phyloP scores from a whole-genome alignment of 2,888 invertebrate genomes.

The Cephus runcator region DNA sequence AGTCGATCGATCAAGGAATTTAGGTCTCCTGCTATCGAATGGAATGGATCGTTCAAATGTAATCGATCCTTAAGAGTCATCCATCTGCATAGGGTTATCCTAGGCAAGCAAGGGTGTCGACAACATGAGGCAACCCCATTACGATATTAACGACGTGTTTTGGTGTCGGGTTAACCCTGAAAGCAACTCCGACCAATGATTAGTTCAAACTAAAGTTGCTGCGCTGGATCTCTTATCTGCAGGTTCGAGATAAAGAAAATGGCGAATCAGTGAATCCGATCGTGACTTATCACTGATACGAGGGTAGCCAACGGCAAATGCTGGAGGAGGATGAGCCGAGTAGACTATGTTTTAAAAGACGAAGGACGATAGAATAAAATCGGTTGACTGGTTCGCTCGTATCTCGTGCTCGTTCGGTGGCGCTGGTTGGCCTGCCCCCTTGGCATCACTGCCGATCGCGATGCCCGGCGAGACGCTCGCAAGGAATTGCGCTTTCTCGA shows the following conservation, averaged over 20 bases:
- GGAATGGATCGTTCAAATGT: background rate
- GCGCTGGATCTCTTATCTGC: background rate
- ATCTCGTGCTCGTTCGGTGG: constrained; percentile 25
- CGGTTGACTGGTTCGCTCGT: constrained; percentile 19
- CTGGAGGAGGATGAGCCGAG: background rate
- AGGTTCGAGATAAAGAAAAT: background rate
- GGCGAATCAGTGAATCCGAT: background rate
- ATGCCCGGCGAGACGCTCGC: no score
- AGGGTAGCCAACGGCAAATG: background rate
- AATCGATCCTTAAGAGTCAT: background rate
- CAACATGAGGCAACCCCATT: background rate
- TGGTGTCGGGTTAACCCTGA: background rate
- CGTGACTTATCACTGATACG: background rate
- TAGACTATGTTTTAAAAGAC: background rate
- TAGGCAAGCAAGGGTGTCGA: background rate
- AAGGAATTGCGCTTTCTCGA: constrained; percentile 3
- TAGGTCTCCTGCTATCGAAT: background rate
- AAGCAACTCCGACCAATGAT: background rate
- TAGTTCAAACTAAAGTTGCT: background rate
- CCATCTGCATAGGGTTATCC: no score
- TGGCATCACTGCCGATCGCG: background rate
- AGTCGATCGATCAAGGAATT: background rate
- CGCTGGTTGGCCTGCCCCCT: background rate
- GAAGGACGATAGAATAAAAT: constrained; percentile 12
- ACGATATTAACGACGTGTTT: background rate